Evolutionary conservation across 2,797 vertebrate species (phyloP).

Genomic region (Phoeniculus purpureus): DNA sequence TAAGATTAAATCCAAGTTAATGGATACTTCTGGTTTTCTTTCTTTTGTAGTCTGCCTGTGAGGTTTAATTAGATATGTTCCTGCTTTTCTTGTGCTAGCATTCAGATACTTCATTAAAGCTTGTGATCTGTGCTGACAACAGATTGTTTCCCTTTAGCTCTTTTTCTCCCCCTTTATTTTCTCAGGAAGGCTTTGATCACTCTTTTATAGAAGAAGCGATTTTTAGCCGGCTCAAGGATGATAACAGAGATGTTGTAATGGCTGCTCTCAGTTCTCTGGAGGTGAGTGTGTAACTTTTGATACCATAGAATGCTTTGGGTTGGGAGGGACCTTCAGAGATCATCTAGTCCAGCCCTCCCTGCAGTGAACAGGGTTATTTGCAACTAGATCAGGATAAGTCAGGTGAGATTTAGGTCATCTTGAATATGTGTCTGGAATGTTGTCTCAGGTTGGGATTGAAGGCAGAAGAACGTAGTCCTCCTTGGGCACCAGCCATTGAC

Average conservation of each 20-base stretch:
- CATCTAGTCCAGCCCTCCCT: no score
- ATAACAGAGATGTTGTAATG: constrained; percentile 84
- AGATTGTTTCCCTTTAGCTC: background rate
- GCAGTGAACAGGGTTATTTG: no score
- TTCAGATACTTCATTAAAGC: background rate
- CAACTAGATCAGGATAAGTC: background rate
- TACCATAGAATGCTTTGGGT: background rate
- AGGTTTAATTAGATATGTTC: background rate
- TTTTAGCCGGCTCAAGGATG: constrained; percentile 85
- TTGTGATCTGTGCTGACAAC: background rate
- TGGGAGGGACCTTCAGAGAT: no score
- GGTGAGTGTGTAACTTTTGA: constrained; percentile 73
- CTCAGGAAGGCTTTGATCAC: constrained; percentile 84
- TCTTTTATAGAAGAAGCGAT: constrained; percentile 87
- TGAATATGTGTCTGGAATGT: background rate
- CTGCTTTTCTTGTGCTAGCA: background rate
- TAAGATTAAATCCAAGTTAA: background rate
- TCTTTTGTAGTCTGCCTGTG: background rate
- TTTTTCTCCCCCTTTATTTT: background rate
- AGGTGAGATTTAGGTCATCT: background rate
- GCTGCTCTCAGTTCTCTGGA: constrained; percentile 82
- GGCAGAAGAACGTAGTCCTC: no score
- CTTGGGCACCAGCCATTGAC: no score
- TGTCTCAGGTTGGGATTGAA: no score
- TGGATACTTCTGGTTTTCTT: background rate